These are phyloP conservation scores for Liopterus haemorrhoidalis DNA, from an alignment of 2,888 invertebrate species.

Conservation along the genomic window DNA sequence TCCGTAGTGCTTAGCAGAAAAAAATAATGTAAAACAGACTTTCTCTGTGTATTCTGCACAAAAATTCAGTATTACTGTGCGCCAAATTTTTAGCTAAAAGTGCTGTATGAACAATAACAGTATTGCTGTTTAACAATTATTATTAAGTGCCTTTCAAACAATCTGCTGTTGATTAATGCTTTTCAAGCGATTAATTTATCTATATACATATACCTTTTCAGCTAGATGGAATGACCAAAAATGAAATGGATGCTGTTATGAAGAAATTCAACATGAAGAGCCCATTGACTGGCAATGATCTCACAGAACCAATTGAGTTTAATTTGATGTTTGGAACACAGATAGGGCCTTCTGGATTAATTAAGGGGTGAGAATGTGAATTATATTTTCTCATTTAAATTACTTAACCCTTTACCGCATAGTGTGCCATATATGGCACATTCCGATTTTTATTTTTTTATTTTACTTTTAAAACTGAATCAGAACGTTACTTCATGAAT, in stretches of 20 bases:
- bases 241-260: constrained; percentile 83
- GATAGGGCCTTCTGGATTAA: constrained; percentile 92
- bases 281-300: constrained; percentile 88
- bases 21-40: too few species aligned
- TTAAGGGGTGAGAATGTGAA: constrained; percentile 81
- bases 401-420: too few species aligned
- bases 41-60: too few species aligned
- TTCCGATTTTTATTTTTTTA: too few species aligned
- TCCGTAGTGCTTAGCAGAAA: too few species aligned
- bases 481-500: too few species aligned
- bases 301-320: constrained; percentile 94
- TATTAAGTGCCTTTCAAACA: too few species aligned
- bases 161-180: constrained; percentile 8
- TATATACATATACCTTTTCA: too few species aligned
- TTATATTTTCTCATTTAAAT: too few species aligned
- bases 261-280: constrained; percentile 88
- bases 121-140: neutral
- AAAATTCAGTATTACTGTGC: too few species aligned
- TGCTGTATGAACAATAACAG: neutral
- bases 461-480: too few species aligned
- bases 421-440: too few species aligned
- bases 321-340: constrained; percentile 99
- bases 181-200: constrained; percentile 15
- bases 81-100: neutral
- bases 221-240: constrained; percentile 87